Percentiles rank a stretch among this genome's conserved stretches.
phyloP scores from a whole-genome alignment of 2,113 vertebrate species.

The Apistogramma diplotaenia region DNA sequence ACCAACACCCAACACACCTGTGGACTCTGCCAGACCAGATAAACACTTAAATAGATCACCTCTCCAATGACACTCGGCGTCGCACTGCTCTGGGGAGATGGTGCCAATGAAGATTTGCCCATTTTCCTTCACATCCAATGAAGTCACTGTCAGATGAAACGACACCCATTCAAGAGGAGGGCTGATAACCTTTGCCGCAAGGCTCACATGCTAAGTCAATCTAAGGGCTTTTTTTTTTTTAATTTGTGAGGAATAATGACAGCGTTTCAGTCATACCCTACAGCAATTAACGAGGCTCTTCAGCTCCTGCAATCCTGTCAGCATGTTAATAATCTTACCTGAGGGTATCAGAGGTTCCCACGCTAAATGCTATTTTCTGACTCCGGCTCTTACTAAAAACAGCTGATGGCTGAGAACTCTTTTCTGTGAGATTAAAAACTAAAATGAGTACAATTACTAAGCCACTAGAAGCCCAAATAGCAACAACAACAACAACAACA shows the following conservation, averaged over 20 bases:
- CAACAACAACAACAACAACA: no score
- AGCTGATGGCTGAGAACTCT: conserved; percentile 11
- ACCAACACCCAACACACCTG: conserved; percentile 59
- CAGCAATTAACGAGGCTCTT: conserved; percentile 48
- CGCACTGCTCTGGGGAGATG: conserved; percentile 30
- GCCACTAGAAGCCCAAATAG: not conserved
- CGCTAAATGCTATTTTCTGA: conserved; percentile 33
- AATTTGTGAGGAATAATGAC: conserved; percentile 18
- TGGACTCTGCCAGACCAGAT: conserved; percentile 59
- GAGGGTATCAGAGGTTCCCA: conserved; percentile 27
- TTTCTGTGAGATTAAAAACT: not conserved
- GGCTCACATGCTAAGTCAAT: not conserved
- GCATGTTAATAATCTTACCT: conserved; percentile 52
- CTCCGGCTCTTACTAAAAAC: conserved; percentile 4
- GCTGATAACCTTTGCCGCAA: conserved; percentile 21
- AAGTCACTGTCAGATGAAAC: conserved; percentile 42
- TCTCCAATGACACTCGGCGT: conserved; percentile 49
- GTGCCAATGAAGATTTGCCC: conserved; percentile 58
- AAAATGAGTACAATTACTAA: conserved; percentile 41
- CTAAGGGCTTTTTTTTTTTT: not conserved
- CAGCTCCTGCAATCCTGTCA: conserved; percentile 29
- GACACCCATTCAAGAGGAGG: not conserved
- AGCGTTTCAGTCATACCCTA: conserved; percentile 23
- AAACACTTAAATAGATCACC: conserved; percentile 62
- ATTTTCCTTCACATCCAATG: conserved; percentile 49